Evolutionary conservation across 1,140 invertebrate species (phyloP).

Genomic region (Bradynema listronoti): DNA sequence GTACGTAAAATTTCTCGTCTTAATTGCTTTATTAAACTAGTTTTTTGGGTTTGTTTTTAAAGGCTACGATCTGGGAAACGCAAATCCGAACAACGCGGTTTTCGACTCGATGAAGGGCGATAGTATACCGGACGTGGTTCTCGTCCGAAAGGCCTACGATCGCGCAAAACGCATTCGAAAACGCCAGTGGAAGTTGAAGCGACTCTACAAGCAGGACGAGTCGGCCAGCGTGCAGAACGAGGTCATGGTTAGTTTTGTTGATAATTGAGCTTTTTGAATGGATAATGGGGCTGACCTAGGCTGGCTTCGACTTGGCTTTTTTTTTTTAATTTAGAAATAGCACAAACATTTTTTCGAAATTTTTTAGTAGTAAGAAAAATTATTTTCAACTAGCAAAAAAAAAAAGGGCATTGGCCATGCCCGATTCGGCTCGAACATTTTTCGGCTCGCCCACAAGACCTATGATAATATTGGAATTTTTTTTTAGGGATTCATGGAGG

Average conservation of each 20-base stretch:
- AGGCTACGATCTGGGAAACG: constrained; percentile 50
- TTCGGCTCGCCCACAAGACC: too few relatives aligned
- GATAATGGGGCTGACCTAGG: too few relatives aligned
- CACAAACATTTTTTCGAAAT: too few relatives aligned
- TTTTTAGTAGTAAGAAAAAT: too few relatives aligned
- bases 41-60: constrained; percentile 18
- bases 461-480: too few relatives aligned
- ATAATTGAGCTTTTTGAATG: too few relatives aligned
- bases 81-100: constrained; percentile 49
- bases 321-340: too few relatives aligned
- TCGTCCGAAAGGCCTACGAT: constrained; percentile 85
- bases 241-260: constrained; percentile 35
- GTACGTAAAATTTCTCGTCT: constrained; percentile 59
- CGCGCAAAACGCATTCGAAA: constrained; percentile 68
- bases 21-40: not conserved
- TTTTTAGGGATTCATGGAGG: constrained; percentile 73
- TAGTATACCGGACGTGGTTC: constrained; percentile 51
- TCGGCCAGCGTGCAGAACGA: constrained; percentile 50
- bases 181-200: constrained; percentile 85
- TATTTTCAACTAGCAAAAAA: too few relatives aligned
- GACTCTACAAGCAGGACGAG: constrained; percentile 64
- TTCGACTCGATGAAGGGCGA: constrained; percentile 50
- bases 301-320: too few relatives aligned
- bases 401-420: too few relatives aligned
- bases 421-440: too few relatives aligned